Conservation (phyloP, 2,113 vertebrate genomes). For the Dasyurus viverrinus region DNA sequence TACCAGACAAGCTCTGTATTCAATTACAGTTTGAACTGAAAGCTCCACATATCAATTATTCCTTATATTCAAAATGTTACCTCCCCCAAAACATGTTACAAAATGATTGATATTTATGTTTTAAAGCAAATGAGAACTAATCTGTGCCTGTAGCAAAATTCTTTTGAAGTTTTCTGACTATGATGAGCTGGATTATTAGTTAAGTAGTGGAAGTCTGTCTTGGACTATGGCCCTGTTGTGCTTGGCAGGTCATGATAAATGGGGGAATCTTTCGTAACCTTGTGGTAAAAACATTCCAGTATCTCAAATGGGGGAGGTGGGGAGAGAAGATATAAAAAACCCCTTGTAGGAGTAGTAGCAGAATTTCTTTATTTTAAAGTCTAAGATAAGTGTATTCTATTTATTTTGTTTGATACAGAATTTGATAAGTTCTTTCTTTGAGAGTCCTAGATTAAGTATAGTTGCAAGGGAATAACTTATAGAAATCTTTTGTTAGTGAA, state of each 20-base stretch:
- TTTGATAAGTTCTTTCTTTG: background rate
- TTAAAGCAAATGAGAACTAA: slow-evolving; percentile 82
- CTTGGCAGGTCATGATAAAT: slow-evolving; percentile 86
- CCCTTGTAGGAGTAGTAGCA: slow-evolving; percentile 33
- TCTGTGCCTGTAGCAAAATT: slow-evolving; percentile 80
- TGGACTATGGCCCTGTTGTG: slow-evolving; percentile 80
- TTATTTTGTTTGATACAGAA: slow-evolving; percentile 48
- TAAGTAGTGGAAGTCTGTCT: slow-evolving; percentile 69
- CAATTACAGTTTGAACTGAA: slow-evolving; percentile 59
- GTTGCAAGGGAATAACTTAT: slow-evolving; percentile 11
- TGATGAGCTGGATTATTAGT: slow-evolving; percentile 77
- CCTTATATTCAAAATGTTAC: slow-evolving; percentile 46
- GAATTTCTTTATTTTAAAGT: slow-evolving; percentile 61
- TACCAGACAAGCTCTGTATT: slow-evolving; percentile 59
- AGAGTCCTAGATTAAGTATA: background rate
- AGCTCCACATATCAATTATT: slow-evolving; percentile 51
- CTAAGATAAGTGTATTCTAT: background rate
- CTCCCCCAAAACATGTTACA: slow-evolving; percentile 66
- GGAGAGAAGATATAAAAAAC: slow-evolving; percentile 25
- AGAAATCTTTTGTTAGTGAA: slow-evolving; percentile 8
- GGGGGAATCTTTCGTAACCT: slow-evolving; percentile 83
- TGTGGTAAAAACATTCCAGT: slow-evolving; percentile 83
- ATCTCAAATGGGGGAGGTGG: slow-evolving; percentile 62
- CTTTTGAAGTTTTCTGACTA: slow-evolving; percentile 81
- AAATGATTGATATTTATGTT: slow-evolving; percentile 81